Percentiles rank a stretch among this genome's conserved stretches.
Evolutionary conservation across 1,140 invertebrate species (phyloP).

Genomic region (Coptotermes formosanus): DNA sequence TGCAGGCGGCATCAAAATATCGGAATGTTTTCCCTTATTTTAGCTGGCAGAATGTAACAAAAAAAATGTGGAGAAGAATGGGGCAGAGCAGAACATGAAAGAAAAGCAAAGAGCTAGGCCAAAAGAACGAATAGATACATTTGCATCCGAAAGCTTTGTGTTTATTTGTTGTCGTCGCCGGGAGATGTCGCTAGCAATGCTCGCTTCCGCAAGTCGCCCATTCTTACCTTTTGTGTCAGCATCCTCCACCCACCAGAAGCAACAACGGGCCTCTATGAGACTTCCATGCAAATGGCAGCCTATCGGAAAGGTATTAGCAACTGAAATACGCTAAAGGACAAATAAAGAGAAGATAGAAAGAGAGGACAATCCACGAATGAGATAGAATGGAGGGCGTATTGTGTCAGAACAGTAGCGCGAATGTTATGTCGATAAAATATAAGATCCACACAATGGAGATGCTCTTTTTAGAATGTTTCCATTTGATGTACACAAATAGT

Average conservation of each 20-base stretch:
- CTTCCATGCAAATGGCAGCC: slow-evolving; percentile 22
- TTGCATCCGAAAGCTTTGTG: slow-evolving; percentile 11
- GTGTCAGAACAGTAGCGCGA: not conserved
- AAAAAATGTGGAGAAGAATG: not conserved
- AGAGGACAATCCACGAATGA: not conserved
- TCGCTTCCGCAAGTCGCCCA: slow-evolving; percentile 4
- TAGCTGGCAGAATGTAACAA: too few species aligned
- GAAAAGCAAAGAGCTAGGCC: not conserved
- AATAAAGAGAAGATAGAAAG: slow-evolving; percentile 4
- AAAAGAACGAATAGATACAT: not conserved
- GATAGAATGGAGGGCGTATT: slow-evolving; percentile 5
- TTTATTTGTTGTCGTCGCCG: slow-evolving; percentile 10
- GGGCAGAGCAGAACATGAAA: not conserved
- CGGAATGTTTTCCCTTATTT: too few species aligned
- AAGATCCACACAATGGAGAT: not conserved
- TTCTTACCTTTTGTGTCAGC: slow-evolving; percentile 12
- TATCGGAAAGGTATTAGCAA: slow-evolving; percentile 29
- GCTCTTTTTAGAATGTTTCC: slow-evolving; percentile 15
- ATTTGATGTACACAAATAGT: not conserved
- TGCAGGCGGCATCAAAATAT: too few species aligned
- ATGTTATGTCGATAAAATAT: slow-evolving; percentile 20
- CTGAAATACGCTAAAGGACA: slow-evolving; percentile 26
- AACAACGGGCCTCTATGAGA: slow-evolving; percentile 12
- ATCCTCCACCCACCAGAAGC: not conserved
- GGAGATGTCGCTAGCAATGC: slow-evolving; percentile 1